Evolutionary conservation across 2,888 invertebrate species (phyloP).

Genomic region (Ferrisia virgata): DNA sequence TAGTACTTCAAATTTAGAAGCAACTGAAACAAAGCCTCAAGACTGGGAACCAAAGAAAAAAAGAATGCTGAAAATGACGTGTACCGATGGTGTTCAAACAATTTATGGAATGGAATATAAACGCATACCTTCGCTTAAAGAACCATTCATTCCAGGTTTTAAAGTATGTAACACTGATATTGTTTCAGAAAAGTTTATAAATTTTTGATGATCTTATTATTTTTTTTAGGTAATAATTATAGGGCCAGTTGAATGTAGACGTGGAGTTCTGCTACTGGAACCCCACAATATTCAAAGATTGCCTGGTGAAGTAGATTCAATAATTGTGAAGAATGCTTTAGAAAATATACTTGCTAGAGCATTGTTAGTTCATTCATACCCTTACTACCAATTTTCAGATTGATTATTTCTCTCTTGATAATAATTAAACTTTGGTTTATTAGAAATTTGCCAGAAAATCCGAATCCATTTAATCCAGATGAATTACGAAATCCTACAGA

Average conservation of each 20-base stretch:
- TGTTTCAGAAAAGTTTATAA: background rate
- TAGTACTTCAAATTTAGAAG: slow-evolving; percentile 47
- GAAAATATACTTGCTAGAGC: slow-evolving; percentile 26
- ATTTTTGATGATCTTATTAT: background rate
- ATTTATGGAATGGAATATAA: slow-evolving; percentile 50
- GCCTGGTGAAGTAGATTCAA: background rate
- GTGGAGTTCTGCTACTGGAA: slow-evolving; percentile 56
- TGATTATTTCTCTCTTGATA: background rate
- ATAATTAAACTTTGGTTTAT: background rate
- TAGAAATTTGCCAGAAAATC: slow-evolving; percentile 9
- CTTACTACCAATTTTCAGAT: no score
- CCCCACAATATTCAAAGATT: slow-evolving; percentile 51
- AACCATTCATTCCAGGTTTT: slow-evolving; percentile 50
- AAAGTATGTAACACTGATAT: slow-evolving; percentile 49
- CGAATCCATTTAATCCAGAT: background rate
- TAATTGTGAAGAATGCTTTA: background rate
- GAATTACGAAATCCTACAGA: background rate
- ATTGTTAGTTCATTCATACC: background rate
- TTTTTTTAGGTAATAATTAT: slow-evolving; percentile 56
- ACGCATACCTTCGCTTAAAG: slow-evolving; percentile 49
- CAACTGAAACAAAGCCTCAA: slow-evolving; percentile 33
- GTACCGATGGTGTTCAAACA: slow-evolving; percentile 50
- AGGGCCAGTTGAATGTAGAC: slow-evolving; percentile 56
- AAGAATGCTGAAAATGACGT: slow-evolving; percentile 50
- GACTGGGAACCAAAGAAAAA: slow-evolving; percentile 48